Base-by-base conservation (phyloP, 2,113 vertebrate genomes). In the Kryptolebias marmoratus region DNA sequence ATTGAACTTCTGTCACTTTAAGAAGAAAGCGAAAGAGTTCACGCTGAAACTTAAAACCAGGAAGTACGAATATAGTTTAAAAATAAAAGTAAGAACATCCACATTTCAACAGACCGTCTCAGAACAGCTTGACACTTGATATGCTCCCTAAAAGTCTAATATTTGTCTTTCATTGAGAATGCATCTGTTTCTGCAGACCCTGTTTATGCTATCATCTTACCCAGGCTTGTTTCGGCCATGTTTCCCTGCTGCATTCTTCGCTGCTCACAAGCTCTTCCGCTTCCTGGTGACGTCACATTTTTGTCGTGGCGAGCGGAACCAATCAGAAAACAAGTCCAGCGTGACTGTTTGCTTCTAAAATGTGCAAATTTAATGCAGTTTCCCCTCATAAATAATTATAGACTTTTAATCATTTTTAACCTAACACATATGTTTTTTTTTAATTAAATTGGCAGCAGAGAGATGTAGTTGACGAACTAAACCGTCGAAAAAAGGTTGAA, bases 21-120 rank as follows among this genome's bases (percentile, higher is more conserved):
- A 86, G 56, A 27, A 6, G 7, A 75, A 79, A 70, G 31, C 74
- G 68, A 75, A 76, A 82, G 3, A 57, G 0, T 52, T 55, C 32
- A 60, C 2, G 28, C 14, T 59, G 81, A 71, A 83, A 88, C 67
- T 31, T 57, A n/a, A 88, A 83, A 81, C 79, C 71, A 81, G 80
- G 77, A 87, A 89, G 8, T 54, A 48, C 71, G 52, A 49, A 54
- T 60, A 4, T 72, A 50, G n/a, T 2, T 0, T 1, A 1, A 63
- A 60, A 81, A 16, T 22, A 22, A 22, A 22, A 22, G 22, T 22
- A 64, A 65, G 39, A 90, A 75, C 60, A 73, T 57, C 49, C n/a
- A 54, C n/a, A 54, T 48, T 54, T 55, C 44, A 56, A 28, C 44
- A 65, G 61, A 83, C 15, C 44, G 4, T 68, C 11, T 62, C 18